phyloP scores from a whole-genome alignment of 2,113 vertebrate genomes.

The Sminthopsis crassicaudata region DNA sequence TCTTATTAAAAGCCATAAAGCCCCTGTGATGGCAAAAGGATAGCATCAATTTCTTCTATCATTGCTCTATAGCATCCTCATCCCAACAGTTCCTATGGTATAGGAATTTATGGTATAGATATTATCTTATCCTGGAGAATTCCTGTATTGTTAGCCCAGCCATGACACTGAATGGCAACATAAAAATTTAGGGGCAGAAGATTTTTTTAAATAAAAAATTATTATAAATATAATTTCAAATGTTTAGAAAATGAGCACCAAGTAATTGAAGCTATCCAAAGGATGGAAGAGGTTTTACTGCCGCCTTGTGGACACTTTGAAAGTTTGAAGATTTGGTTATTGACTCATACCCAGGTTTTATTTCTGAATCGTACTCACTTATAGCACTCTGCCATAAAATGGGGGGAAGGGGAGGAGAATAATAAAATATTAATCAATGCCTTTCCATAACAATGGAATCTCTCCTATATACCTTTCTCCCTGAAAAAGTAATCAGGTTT shows the following conservation, averaged over 20 bases:
- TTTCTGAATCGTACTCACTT: conserved; percentile 63
- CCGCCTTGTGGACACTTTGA: conserved; percentile 93
- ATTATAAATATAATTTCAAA: conserved; percentile 84
- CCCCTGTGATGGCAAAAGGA: conserved; percentile 59
- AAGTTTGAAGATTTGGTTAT: conserved; percentile 1
- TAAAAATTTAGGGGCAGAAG: conserved; percentile 86
- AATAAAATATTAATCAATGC: conserved; percentile 43
- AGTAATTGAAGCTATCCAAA: conserved; percentile 41
- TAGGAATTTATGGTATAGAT: conserved; percentile 69
- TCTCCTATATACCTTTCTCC: not conserved
- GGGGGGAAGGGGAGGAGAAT: not conserved
- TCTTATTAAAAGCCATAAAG: conserved; percentile 4
- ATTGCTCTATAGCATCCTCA: conserved; percentile 77
- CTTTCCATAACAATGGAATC: conserved; percentile 13
- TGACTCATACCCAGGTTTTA: conserved; percentile 58
- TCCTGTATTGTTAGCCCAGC: conserved; percentile 82
- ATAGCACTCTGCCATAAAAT: conserved; percentile 42
- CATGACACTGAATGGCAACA: conserved; percentile 77
- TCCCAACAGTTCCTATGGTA: conserved; percentile 58
- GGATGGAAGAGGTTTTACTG: conserved; percentile 94
- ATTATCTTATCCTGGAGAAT: conserved; percentile 82
- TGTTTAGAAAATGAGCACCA: conserved; percentile 65
- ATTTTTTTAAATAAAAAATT: conserved; percentile 80
- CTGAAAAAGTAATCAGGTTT: not conserved
- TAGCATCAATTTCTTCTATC: conserved; percentile 76